Evolutionary conservation across 2,888 invertebrate genomes (phyloP), one percentile per base, ranked within the genome.

Genomic region (Pollenia griseotomentosa): DNA sequence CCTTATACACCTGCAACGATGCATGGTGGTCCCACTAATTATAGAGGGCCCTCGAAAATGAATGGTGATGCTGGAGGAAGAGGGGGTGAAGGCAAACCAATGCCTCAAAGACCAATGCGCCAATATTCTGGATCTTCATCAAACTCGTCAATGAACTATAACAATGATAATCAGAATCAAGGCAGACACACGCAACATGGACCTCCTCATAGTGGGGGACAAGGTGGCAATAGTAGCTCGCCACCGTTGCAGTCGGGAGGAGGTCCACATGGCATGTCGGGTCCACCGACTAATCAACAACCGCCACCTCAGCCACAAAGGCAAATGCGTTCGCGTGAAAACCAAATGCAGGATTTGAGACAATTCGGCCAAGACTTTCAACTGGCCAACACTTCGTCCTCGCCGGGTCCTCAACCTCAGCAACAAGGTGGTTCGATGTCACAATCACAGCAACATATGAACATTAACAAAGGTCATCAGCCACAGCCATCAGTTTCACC

Each of bases 331-430:
- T 82, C 91, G 10, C 92, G 93, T 40, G 93, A 93, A 44, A 93
- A 91, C 83, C 92, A 93, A 86, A 84, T 93, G 81, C 93, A 93
- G 86, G 97, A 97, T 84, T 92, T 97, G 79, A 95, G 97, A 88
- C 96, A 96, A 91, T 98, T 98, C 93, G 95, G 96, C 0, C 95
- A 96, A 90, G 97, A 97, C 89, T 97, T 97, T 93, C 96, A 97
- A 93, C 91, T 97, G 91, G 94, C 94, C 61, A 88, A 89, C 9
- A 90, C 88, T 53, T 89, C 89, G 71, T 90, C 91, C 14, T 88
- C 92, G 88, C 91, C 93, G 88, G 90, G 91, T 61, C 93, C 93
- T 65, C 90, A 88, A 40, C 89, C 92, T 87, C 90, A 89, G 71
- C 90, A 90, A 44, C 90, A 90, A 77, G 88, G 89, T 74, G 74